Conservation (phyloP, 2,113 vertebrate genomes). For the Opisthocomus hoazin region DNA sequence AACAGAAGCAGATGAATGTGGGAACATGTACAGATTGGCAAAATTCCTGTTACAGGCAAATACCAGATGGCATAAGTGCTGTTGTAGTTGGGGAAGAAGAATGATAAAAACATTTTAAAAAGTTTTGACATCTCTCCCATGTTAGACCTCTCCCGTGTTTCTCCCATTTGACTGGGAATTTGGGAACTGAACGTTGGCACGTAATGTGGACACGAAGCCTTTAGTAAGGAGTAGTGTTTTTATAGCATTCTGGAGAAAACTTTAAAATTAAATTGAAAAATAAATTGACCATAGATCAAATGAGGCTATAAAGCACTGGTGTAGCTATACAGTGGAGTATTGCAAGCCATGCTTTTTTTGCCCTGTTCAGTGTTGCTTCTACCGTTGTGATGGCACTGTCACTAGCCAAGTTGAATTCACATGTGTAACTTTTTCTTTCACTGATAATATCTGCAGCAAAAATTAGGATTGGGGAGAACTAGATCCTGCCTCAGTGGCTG, state of each 20-base stretch:
- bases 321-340: background rate
- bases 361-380: background rate
- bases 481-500: background rate
- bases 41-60: background rate
- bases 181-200: background rate
- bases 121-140: background rate
- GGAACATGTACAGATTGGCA: background rate
- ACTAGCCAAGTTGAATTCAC: background rate
- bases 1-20: background rate
- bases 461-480: background rate
- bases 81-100: background rate
- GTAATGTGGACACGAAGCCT: background rate
- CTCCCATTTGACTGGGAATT: background rate
- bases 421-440: background rate
- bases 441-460: background rate
- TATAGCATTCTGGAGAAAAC: background rate
- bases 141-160: background rate
- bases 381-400: background rate
- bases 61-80: background rate
- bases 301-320: background rate
- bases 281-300: background rate
- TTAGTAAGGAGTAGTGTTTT: background rate
- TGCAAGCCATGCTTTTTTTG: background rate
- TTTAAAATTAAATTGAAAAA: background rate
- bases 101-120: background rate